Conservation (phyloP, 1,140 invertebrate genomes). For the Helicoverpa armigera region DNA sequence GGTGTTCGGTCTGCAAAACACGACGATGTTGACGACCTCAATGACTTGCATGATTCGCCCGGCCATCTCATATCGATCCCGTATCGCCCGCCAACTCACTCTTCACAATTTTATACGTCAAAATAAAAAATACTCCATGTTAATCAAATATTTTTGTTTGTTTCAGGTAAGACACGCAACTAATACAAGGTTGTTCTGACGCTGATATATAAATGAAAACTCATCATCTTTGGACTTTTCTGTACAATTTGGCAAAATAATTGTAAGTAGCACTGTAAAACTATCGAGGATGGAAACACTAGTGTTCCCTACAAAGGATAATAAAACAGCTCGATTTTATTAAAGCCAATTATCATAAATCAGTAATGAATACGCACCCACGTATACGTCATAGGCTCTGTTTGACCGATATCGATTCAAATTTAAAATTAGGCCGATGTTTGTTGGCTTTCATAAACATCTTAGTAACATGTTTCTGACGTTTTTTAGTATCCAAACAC, state of each 20-base stretch:
- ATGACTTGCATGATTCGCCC: constrained; percentile 78
- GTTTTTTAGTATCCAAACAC: not conserved
- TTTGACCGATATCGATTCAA: constrained; percentile 52
- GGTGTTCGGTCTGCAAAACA: constrained; percentile 72
- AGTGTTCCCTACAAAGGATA: constrained; percentile 5
- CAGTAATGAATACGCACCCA: constrained; percentile 52
- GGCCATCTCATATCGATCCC: constrained; percentile 76
- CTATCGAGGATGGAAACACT: not conserved
- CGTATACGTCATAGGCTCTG: constrained; percentile 48
- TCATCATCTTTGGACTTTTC: not conserved
- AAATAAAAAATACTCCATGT: constrained; percentile 51
- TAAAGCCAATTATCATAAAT: constrained; percentile 60
- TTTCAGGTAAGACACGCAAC: constrained; percentile 72
- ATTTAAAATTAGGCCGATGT: constrained; percentile 57
- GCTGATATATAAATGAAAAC: constrained; percentile 8
- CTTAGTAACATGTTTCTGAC: constrained; percentile 12
- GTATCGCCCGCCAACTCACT: constrained; percentile 59
- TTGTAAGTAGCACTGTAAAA: not conserved
- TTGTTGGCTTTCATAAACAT: constrained; percentile 33
- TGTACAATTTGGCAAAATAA: too few species aligned
- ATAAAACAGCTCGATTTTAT: constrained; percentile 53
- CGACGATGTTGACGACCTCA: constrained; percentile 75
- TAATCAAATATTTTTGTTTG: constrained; percentile 63
- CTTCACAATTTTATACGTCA: constrained; percentile 56
- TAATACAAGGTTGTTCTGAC: constrained; percentile 6